phyloP scores from a whole-genome alignment of 2,797 vertebrate species.

The Cryptoprocta ferox region DNA sequence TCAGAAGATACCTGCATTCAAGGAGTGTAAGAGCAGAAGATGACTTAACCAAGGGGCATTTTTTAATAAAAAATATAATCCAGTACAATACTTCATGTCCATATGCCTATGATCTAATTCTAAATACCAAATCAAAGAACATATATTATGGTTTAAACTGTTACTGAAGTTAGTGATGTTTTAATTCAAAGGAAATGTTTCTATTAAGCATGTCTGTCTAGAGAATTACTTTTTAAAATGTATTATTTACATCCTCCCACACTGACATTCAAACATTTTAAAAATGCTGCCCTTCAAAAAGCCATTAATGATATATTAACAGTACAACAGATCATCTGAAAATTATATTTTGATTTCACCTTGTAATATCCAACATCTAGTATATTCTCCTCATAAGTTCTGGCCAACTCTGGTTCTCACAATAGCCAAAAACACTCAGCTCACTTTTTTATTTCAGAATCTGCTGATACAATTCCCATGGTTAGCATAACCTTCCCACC shows the following conservation, averaged over 20 bases:
- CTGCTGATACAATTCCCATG: slow-evolving; percentile 37
- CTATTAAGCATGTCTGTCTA: slow-evolving; percentile 5
- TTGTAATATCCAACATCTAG: background rate
- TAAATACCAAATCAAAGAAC: slow-evolving; percentile 60
- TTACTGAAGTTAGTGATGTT: slow-evolving; percentile 35
- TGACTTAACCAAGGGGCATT: background rate
- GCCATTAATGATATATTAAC: slow-evolving; percentile 46
- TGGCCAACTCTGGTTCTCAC: slow-evolving; percentile 28
- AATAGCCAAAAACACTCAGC: slow-evolving; percentile 29
- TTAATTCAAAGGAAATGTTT: slow-evolving; percentile 55
- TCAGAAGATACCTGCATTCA: background rate
- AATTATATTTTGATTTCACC: slow-evolving; percentile 55
- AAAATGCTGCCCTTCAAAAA: slow-evolving; percentile 37
- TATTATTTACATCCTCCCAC: slow-evolving; percentile 52
- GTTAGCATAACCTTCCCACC: slow-evolving; percentile 41
- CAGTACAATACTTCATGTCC: background rate
- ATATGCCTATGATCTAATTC: background rate
- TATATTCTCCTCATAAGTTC: slow-evolving; percentile 28
- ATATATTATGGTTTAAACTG: slow-evolving; percentile 9
- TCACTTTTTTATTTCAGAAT: slow-evolving; percentile 42
- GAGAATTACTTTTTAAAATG: slow-evolving; percentile 41
- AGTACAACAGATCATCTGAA: slow-evolving; percentile 24
- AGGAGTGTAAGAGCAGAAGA: background rate
- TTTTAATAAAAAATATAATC: slow-evolving; percentile 44
- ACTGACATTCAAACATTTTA: slow-evolving; percentile 1